Evolutionary conservation across 2,797 vertebrate species (phyloP).

Genomic region (Heteromormyrus szaboi): DNA sequence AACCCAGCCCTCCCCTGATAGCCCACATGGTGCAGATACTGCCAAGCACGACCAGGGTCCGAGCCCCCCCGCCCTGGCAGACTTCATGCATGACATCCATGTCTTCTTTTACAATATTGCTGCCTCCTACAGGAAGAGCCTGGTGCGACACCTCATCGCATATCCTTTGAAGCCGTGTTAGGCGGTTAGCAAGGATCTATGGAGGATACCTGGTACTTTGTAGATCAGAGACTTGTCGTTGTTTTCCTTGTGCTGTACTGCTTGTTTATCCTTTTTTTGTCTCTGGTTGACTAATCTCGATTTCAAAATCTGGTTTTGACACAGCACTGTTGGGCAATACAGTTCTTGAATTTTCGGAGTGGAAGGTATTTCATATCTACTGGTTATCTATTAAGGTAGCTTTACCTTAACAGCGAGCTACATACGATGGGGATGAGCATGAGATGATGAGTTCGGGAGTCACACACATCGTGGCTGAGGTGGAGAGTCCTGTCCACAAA

Average conservation of each 20-base stretch:
- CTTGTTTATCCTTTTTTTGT: not conserved
- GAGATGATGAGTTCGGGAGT: conserved; percentile 60
- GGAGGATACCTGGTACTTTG: not conserved
- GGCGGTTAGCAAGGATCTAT: not conserved
- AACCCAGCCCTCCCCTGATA: conserved; percentile 15
- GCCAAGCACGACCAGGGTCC: not conserved
- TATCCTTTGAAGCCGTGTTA: conserved; percentile 54
- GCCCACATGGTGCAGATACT: not conserved
- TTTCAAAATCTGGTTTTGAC: not conserved
- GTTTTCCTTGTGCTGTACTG: not conserved
- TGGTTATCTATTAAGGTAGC: not conserved
- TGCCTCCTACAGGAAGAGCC: conserved; percentile 58
- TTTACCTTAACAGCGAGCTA: conserved; percentile 55
- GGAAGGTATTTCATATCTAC: not conserved
- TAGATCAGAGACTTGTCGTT: not conserved
- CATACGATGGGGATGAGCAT: conserved; percentile 69
- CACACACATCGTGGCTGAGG: conserved; percentile 66
- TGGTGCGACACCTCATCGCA: conserved; percentile 66
- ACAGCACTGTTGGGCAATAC: not conserved
- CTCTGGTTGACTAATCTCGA: not conserved
- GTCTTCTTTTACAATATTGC: conserved; percentile 69
- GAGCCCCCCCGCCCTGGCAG: conserved; percentile 36
- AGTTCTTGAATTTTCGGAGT: not conserved
- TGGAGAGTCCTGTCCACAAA: conserved; percentile 52
- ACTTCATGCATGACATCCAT: conserved; percentile 63